A percentile compares a stretch with the other conserved stretches of the same genome.
Evolutionary conservation across 2,113 vertebrate species (phyloP).

Genomic region (Bos javanicus): DNA sequence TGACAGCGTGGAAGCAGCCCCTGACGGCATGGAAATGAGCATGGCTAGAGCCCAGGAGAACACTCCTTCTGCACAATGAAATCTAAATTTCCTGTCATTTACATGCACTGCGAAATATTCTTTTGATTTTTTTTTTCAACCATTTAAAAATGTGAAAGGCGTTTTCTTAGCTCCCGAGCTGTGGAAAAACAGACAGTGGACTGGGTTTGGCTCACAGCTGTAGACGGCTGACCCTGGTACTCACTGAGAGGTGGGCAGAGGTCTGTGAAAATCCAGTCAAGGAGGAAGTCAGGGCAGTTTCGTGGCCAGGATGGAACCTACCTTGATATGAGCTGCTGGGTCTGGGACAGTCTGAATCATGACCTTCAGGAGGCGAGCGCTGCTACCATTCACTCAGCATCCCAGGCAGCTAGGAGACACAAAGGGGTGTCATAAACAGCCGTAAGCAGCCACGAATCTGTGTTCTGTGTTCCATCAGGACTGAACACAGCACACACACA

Average conservation of each 20-base stretch:
- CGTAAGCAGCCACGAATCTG: background rate
- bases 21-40: fast-evolving
- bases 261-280: fast-evolving
- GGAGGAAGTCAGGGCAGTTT: background rate
- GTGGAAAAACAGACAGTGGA: fast-evolving
- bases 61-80: background rate
- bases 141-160: background rate
- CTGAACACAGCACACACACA: background rate
- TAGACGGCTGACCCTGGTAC: fast-evolving
- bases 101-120: background rate
- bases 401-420: constrained; percentile 68
- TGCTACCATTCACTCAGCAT: constrained; percentile 72
- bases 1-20: fast-evolving
- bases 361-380: constrained; percentile 79
- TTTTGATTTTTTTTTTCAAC: background rate
- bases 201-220: fast-evolving
- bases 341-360: constrained; percentile 90
- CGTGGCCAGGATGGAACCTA: constrained; percentile 56
- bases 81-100: background rate
- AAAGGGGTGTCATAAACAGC: constrained; percentile 27
- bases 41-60: background rate
- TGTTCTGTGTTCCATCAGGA: background rate
- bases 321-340: constrained; percentile 86
- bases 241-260: fast-evolving
- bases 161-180: background rate